These are phyloP conservation scores for Pseudomyrmex pallidus DNA, from an alignment of 1,140 invertebrate genomes.

Conservation along the genomic window DNA sequence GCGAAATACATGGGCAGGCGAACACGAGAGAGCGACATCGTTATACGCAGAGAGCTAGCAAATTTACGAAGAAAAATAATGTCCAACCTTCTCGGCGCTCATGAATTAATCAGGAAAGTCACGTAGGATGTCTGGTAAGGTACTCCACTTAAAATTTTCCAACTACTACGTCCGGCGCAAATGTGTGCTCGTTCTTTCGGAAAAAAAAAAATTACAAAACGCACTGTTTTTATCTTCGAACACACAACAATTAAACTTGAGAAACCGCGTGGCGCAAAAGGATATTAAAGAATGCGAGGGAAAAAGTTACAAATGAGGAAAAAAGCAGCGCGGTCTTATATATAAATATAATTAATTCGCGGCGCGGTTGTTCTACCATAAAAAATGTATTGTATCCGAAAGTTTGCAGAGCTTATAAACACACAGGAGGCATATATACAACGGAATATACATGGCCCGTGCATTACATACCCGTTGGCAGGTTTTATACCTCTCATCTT, in stretches of 20 bases:
- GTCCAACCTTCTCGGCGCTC: not conserved
- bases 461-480: slow-evolving; percentile 25
- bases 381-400: not conserved
- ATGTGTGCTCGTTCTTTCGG: not conserved
- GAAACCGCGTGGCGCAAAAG: not conserved
- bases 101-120: slow-evolving; percentile 36
- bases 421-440: not conserved
- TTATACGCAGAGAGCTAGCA: not conserved
- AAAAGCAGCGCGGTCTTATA: slow-evolving; percentile 5
- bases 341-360: slow-evolving; percentile 22
- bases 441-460: not conserved
- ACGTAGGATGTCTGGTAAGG: slow-evolving; percentile 1
- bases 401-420: slow-evolving; percentile 46
- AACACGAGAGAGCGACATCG: not conserved
- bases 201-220: not conserved
- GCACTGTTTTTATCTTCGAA: not conserved
- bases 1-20: slow-evolving; percentile 3
- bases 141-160: slow-evolving; percentile 12
- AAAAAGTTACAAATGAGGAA: not conserved
- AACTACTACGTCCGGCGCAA: not conserved
- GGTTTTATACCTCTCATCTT: slow-evolving; percentile 46
- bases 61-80: slow-evolving; percentile 9
- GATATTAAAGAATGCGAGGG: not conserved
- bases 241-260: slow-evolving; percentile 22
- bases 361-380: slow-evolving; percentile 1